phyloP scores from a whole-genome alignment of 1,140 invertebrate species.

The Maconellicoccus hirsutus region DNA sequence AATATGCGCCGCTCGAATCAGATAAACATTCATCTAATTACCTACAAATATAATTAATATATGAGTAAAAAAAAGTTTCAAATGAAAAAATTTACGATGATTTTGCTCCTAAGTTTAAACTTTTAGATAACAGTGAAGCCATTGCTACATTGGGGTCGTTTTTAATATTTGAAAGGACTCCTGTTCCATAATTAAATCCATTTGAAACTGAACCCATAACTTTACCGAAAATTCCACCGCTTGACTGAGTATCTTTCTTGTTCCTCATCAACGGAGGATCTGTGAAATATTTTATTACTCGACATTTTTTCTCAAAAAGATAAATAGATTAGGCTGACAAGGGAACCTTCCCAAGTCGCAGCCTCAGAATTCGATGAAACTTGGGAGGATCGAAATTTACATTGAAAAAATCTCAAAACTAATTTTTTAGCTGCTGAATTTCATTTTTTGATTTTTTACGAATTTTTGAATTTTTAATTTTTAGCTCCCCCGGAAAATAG shows the following conservation, averaged over 20 bases:
- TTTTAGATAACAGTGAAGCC: neutral
- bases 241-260: neutral
- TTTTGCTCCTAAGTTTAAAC: neutral
- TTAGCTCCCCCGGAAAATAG: too few relatives aligned
- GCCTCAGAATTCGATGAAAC: too few relatives aligned
- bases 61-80: neutral
- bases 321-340: neutral
- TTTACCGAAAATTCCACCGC: neutral
- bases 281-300: neutral
- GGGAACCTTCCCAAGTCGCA: too few relatives aligned
- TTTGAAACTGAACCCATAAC: neutral
- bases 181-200: neutral
- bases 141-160: neutral
- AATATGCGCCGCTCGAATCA: too few relatives aligned
- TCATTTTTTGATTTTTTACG: too few relatives aligned
- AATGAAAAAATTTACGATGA: neutral
- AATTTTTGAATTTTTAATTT: too few relatives aligned
- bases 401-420: too few relatives aligned
- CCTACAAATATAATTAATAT: too few relatives aligned
- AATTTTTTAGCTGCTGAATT: too few relatives aligned
- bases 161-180: neutral
- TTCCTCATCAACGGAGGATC: neutral
- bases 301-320: neutral
- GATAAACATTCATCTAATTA: too few relatives aligned
- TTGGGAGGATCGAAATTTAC: too few relatives aligned